phyloP scores from a whole-genome alignment of 1,140 invertebrate genomes.

The Platyura marginata region DNA sequence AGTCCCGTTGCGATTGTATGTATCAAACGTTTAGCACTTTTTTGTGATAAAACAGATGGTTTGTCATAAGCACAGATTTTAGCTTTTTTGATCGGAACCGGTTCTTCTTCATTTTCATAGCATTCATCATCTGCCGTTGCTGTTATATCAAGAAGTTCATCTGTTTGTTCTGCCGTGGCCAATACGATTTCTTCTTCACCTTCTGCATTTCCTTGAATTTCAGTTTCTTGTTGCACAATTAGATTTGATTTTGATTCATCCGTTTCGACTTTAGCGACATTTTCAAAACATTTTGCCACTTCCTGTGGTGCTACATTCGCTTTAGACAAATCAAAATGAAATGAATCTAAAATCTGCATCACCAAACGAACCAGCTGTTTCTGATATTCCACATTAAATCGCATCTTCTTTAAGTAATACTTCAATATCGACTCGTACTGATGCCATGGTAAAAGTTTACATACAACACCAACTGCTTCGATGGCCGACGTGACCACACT shows the following conservation, averaged over 20 bases:
- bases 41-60: constrained; percentile 27
- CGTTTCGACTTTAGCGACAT: constrained; percentile 8
- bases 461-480: constrained; percentile 53
- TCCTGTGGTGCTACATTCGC: constrained; percentile 19
- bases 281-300: constrained; percentile 9
- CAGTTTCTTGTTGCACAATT: too few species aligned
- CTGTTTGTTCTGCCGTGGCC: constrained; percentile 12
- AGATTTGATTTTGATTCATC: constrained; percentile 12
- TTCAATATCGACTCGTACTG: constrained; percentile 66
- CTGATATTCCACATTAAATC: constrained; percentile 49
- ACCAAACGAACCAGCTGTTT: constrained; percentile 67
- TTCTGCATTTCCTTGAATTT: constrained; percentile 17
- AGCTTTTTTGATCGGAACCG: constrained; percentile 7
- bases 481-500: constrained; percentile 71
- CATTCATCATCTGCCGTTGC: constrained; percentile 6
- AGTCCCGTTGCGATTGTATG: constrained; percentile 35
- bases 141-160: constrained; percentile 3
- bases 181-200: constrained; percentile 14
- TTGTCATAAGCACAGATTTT: constrained; percentile 7
- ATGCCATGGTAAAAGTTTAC: constrained; percentile 64
- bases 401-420: constrained; percentile 58
- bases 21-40: constrained; percentile 57
- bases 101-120: constrained; percentile 13
- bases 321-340: constrained; percentile 78
- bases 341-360: constrained; percentile 69